phyloP scores from a whole-genome alignment of 2,888 invertebrate species.

The Pseudeuparius sepicola region DNA sequence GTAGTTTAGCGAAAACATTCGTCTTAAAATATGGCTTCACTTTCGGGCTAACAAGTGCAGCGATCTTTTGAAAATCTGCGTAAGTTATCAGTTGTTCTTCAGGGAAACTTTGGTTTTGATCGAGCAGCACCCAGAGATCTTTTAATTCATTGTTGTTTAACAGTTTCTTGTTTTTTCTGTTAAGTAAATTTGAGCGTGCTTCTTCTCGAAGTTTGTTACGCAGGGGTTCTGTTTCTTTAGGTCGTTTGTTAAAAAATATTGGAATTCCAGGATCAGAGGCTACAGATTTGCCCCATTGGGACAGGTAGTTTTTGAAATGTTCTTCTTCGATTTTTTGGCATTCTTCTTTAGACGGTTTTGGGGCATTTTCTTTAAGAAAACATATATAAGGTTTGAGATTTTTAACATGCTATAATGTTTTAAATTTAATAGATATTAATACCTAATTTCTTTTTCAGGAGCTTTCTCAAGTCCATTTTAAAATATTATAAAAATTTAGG shows the following conservation, averaged over 20 bases:
- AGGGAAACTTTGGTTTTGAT: slow-evolving; percentile 66
- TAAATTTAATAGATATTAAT: too few species aligned
- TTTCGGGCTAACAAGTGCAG: slow-evolving; percentile 54
- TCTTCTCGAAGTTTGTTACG: slow-evolving; percentile 79
- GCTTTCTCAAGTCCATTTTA: slow-evolving; percentile 2
- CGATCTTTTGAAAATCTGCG: slow-evolving; percentile 72
- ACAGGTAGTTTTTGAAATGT: slow-evolving; percentile 28
- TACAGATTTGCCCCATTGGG: slow-evolving; percentile 27
- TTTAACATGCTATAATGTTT: too few species aligned
- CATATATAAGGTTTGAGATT: too few species aligned
- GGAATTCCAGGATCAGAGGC: slow-evolving; percentile 51
- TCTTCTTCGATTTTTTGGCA: slow-evolving; percentile 31
- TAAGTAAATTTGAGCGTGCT: slow-evolving; percentile 76
- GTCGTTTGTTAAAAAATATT: slow-evolving; percentile 66
- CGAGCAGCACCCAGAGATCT: slow-evolving; percentile 72
- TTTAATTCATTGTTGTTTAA: slow-evolving; percentile 79
- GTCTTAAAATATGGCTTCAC: slow-evolving; percentile 66
- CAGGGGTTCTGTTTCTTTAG: slow-evolving; percentile 64
- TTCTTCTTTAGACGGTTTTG: too few species aligned
- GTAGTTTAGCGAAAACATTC: slow-evolving; percentile 76
- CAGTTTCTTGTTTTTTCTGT: slow-evolving; percentile 73
- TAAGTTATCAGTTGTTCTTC: slow-evolving; percentile 83
- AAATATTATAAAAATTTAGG: too few species aligned
- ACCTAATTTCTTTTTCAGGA: slow-evolving; percentile 2
- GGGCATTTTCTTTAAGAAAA: too few species aligned